A percentile compares a stretch with the other conserved stretches of the same genome.
Evolutionary conservation across 2,797 vertebrate genomes (phyloP).

Genomic region (Chelmon rostratus): DNA sequence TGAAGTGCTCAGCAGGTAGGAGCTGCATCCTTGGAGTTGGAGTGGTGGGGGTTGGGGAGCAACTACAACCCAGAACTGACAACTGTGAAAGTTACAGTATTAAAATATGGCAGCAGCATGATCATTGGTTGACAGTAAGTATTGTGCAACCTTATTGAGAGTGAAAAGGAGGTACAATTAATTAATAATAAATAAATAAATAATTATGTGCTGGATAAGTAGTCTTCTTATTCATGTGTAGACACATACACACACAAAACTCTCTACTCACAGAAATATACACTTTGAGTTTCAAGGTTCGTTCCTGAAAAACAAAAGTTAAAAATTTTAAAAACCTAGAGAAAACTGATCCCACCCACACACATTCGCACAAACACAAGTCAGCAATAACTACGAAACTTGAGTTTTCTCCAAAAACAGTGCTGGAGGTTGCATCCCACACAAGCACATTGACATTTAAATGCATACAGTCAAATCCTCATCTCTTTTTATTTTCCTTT

Average conservation of each 20-base stretch:
- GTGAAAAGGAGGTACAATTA: background rate
- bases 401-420: slow-evolving; percentile 12
- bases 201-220: background rate
- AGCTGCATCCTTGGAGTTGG: background rate
- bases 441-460: slow-evolving; percentile 46
- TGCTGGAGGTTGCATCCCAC: slow-evolving; percentile 39
- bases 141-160: background rate
- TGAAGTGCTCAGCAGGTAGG: background rate
- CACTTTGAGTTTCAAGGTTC: slow-evolving; percentile 7
- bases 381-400: slow-evolving; percentile 25
- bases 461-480: slow-evolving; percentile 37
- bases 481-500: no score
- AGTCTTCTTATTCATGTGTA: background rate
- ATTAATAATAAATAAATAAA: slow-evolving; percentile 3
- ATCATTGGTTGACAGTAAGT: slow-evolving; percentile 3
- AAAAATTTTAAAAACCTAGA: slow-evolving; percentile 19
- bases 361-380: slow-evolving; percentile 28
- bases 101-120: background rate
- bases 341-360: slow-evolving; percentile 29
- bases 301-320: slow-evolving; percentile 28
- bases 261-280: slow-evolving; percentile 19
- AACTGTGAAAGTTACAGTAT: background rate
- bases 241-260: background rate
- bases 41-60: background rate
- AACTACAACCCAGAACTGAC: background rate